phyloP scores from a whole-genome alignment of 2,797 vertebrate species.

The Bufotes viridis region DNA sequence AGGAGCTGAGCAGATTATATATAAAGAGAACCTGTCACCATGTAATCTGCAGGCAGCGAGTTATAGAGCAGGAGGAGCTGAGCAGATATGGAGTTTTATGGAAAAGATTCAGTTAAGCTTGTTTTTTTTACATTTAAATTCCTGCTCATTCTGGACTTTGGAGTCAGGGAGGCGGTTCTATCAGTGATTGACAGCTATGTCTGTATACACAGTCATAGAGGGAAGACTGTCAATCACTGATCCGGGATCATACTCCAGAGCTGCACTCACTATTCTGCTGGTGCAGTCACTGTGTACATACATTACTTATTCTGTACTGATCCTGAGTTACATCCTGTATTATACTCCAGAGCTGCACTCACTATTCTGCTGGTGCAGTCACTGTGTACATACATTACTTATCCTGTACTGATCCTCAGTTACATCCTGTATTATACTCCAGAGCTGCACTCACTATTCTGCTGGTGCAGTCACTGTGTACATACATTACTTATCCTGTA shows the following conservation, averaged over 20 bases:
- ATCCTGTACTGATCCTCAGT: not conserved
- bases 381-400: not conserved
- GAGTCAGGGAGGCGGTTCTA: too few species aligned
- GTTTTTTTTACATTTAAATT: too few species aligned
- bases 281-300: not conserved
- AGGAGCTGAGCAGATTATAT: too few species aligned
- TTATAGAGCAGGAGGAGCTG: too few species aligned
- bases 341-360: not conserved
- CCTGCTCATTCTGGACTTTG: too few species aligned
- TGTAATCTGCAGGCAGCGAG: too few species aligned
- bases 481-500: not conserved
- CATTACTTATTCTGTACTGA: not conserved
- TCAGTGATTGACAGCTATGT: too few species aligned
- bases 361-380: not conserved
- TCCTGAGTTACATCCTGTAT: not conserved
- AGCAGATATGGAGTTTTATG: too few species aligned
- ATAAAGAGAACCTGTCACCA: too few species aligned
- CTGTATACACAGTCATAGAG: too few species aligned
- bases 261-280: constrained; percentile 6
- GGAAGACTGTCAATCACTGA: too few species aligned
- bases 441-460: not conserved
- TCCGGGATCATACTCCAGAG: not conserved
- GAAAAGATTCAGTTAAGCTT: too few species aligned
- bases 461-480: not conserved
- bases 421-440: not conserved